Base-by-base conservation (phyloP, 2,113 vertebrate species). In the Acrocephalus arundinaceus region DNA sequence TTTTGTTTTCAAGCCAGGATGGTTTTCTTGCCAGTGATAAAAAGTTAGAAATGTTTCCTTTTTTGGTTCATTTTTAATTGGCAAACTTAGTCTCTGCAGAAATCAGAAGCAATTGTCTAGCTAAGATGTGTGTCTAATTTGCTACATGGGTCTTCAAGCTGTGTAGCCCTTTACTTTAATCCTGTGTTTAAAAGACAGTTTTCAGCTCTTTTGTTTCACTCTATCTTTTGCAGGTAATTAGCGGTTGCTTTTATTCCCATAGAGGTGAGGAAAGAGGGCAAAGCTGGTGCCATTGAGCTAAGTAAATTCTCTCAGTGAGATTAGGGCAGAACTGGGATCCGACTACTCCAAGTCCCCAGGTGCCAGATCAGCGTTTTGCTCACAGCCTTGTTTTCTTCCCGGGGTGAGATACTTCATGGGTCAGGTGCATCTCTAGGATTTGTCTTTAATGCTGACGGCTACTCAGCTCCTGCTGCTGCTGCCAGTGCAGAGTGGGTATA, bases 111-210 rank as follows among this genome's bases (percentile, higher is more conserved):
- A 78, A 51, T 81, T 84, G 55, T 85, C 72, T 76, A 30, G 61
- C n/a, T 61, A 90, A 92, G 2, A 71, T 67, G n/a, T 85, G 24
- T 83, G n/a, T 52, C 48, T 90, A 65, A 94, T 94, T 94, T 89
- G 41, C 78, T 74, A 33, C 59, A 9, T 11, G 22, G 19, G 39
- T 95, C 82, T 94, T 94, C 85, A 92, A 92, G 48, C 82, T 90
- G 59, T 30, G 46, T 13, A 93, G 72, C 33, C 61, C 82, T 86
- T 96, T 88, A 45, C 57, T 85, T 89, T 78, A 74, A 92, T 43
- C 52, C 61, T 81, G 39, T 46, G 21, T 79, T 91, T 92, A 86
- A 95, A 80, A 77, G 27, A 24, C 65, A 70, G 41, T 86, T 94
- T 95, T 86, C 45, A 65, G 24, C 31, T 88, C 65, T 37, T 88